These are phyloP conservation scores for Eupithecia centaureata DNA, from an alignment of 2,888 invertebrate species.

Conservation along the genomic window DNA sequence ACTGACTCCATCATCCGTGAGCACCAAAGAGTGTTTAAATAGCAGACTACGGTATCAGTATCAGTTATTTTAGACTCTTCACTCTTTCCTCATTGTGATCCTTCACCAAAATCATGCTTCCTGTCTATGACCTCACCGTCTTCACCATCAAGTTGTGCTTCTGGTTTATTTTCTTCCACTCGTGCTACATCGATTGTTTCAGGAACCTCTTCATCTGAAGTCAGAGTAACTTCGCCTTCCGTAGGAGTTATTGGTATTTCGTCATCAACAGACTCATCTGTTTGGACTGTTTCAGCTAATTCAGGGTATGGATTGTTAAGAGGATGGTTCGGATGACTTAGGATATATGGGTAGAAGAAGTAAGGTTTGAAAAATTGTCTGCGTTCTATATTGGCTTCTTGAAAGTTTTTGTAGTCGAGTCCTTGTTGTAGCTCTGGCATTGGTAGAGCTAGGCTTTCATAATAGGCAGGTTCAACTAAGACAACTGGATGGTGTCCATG, in stretches of 20 bases:
- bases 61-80: background rate
- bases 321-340: constrained; percentile 11
- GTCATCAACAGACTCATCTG: constrained; percentile 2
- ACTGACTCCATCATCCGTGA: background rate
- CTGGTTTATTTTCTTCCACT: background rate
- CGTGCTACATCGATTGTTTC: background rate
- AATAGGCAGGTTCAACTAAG: background rate
- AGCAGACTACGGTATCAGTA: background rate
- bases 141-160: background rate
- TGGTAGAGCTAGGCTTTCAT: background rate
- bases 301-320: constrained; percentile 7
- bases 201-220: background rate
- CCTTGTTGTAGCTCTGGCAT: constrained; percentile 2
- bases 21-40: background rate
- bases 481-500: constrained; percentile 8
- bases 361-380: constrained; percentile 25
- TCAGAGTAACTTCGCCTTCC: background rate
- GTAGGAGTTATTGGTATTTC: background rate
- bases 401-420: constrained; percentile 10
- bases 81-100: background rate
- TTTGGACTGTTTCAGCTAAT: background rate
- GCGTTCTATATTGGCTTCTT: constrained; percentile 12
- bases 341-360: constrained; percentile 12
- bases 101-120: background rate
- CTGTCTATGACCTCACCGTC: background rate